Base-by-base conservation (phyloP, 2,888 invertebrate species). In the Leptopilina drosophilae region DNA sequence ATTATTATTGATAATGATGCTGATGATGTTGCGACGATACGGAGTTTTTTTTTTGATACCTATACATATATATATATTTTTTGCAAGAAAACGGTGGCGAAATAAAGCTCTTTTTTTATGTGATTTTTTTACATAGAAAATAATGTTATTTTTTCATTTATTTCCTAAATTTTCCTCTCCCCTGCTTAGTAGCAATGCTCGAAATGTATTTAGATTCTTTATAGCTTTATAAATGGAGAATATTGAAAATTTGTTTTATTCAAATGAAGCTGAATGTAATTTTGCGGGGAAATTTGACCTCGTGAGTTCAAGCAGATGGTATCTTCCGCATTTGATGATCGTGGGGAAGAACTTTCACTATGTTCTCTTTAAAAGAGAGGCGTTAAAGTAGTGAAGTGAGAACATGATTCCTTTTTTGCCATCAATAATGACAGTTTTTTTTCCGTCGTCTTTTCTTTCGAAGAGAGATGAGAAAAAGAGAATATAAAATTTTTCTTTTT, bases 61-160 rank as follows among this genome's bases (percentile, higher is more conserved):
- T 90, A 49, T 90, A 91, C 88, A 86, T 89, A 89, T 91, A 91
- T 90, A 91, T 88, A 86, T 89, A 89, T 86, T 89, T 89, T 91
- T 91, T 90, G 90, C 90, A 91, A 91, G 91, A 91, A 91, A 91
- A 91, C 91, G 91, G 91, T 91, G 91, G 91, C 91, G 91, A 91
- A 91, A 91, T 91, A 91, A 91, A 91, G 91, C 91, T 42, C 42
- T 11, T 91, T 90, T 87, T 91, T 91, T 91, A 90, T 91, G 91
- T 91, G 42, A 89, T 90, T 88, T 87, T 88, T 91, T 90, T 90
- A 91, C 91, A 91, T 91, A 91, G 33, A 33, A 91, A 88, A 86
- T 33, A 88, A 86, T 33, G 56, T 12, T 12, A 15, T 49, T 64
- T 76, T 76, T 26, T 76, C 9, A 26, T 11, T 15, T 33, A 15